A percentile compares a stretch with the other conserved stretches of the same genome.
Conservation (phyloP, 2,113 vertebrate species). For the Lates calcarifer region DNA sequence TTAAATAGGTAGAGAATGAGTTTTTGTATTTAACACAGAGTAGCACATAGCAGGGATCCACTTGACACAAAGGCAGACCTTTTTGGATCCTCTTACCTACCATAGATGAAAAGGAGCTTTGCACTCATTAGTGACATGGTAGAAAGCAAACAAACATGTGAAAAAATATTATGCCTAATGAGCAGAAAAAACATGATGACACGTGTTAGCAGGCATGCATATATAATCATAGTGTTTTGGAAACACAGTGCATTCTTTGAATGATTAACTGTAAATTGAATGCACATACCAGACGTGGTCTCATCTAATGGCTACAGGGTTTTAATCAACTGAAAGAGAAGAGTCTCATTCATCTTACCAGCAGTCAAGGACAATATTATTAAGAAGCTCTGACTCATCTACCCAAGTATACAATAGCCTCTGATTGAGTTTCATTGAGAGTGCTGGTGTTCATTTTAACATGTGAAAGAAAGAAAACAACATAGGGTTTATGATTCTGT, state of each 20-base stretch:
- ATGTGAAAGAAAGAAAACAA: neutral
- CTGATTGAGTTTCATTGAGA: neutral
- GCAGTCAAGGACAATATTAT: neutral
- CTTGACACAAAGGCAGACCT: neutral
- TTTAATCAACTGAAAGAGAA: constrained; percentile 36
- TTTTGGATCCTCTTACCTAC: neutral
- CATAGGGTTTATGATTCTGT: no score
- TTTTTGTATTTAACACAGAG: neutral
- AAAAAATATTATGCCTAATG: neutral
- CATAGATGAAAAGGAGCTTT: neutral
- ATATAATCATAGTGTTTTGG: constrained; percentile 9
- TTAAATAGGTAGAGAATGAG: constrained; percentile 3
- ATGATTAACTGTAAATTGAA: constrained; percentile 18
- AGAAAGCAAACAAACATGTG: no score
- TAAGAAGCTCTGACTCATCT: constrained; percentile 2
- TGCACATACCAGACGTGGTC: neutral
- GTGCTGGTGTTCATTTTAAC: neutral
- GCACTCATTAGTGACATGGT: no score
- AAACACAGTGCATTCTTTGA: neutral
- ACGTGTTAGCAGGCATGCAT: neutral
- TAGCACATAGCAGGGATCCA: neutral
- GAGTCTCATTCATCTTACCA: constrained; percentile 3
- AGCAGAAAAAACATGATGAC: neutral
- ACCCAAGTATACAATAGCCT: neutral
- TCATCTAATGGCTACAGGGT: neutral